Base-by-base conservation (phyloP, 2,113 vertebrate species). In the Haplotaxodon microlepis region DNA sequence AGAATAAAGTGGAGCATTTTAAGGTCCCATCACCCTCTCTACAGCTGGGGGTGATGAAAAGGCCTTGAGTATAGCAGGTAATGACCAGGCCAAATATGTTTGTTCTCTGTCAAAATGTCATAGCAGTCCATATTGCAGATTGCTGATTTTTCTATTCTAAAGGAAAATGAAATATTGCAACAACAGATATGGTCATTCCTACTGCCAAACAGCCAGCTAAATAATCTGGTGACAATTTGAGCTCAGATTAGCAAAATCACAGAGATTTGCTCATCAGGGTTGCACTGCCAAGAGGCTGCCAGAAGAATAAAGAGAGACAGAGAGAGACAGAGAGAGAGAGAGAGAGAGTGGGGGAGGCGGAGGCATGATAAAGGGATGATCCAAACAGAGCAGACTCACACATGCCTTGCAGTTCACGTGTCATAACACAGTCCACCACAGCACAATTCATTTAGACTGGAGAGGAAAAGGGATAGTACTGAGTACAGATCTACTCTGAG, bases 181-280 rank as follows among this genome's bases (percentile, higher is more conserved):
- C 24, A 50, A 76, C 24, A 76, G 14, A 47, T 29, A 47, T 17
- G 40, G 42, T 47, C 71, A 31, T 29, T 29, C 42, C 24, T 19
- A 47, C 71, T 50, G 16, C 24, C 71, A 76, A 76, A 76, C 16
- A 47, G 42, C 24, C 40, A 29, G 71, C 54, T 29, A 24, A 12
- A 57, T 90, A 85, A 90, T 87, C 87, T 69, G n/a, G 5, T 45
- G 27, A 51, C 31, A 63, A 53, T 86, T 81, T 40, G 42, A 88
- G 34, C 42, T 81, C 76, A 85, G 86, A 90, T 89, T 86, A 88
- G 47, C 56, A 54, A 89, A 87, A 82, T 88, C 84, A 89, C 50
- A 79, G 21, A 85, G 85, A 90, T 90, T 78, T 73, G 21, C 40
- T 53, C 24, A 36, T 78, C 45, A 8, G 42, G 19, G 56, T 84